Evolutionary conservation across 1,140 invertebrate species (phyloP), one percentile per base, ranked within the genome.

Genomic region (Drosophila pruinosa): DNA sequence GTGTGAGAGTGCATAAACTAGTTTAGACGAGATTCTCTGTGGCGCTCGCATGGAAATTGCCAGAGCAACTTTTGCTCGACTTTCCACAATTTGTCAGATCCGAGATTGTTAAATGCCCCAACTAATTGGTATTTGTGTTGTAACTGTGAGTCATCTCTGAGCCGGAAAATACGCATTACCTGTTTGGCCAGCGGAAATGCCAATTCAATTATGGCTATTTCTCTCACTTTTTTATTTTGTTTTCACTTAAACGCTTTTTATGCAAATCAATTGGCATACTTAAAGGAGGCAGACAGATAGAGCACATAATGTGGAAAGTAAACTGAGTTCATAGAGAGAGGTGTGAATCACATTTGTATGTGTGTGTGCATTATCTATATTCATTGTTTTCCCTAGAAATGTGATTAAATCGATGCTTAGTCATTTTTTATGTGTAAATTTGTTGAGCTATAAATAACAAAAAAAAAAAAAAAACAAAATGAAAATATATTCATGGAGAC

Each of bases 21-120:
- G 82, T 86, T 86, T 77, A 61, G 64, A 52, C 67, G 57, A 76
- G 79, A 83, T 83, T 83, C 69, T 86, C 21, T 24, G 17, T 31
- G 28, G 28, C 28, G 59, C 53, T 71, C 75, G 63, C 73, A 74
- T 82, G 78, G 70, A 81, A 81, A 81, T 81, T 65, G 77, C 38
- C 56, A n/a, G 7, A 59, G 79, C 67, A 59, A 56, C 48, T 67
- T 67, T 70, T 72, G 50, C 64, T 61, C 68, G 70, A 81, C 75
- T 81, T 81, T 78, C 75, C 63, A 67, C 73, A 17, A 21, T 71
- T 79, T 28, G 15, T 52, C 52, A 59, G 68, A 68, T 75, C 52
- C 64, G 47, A 74, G 65, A 57, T 65, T 57, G 75, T 62, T 78
- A 78, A 78, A 78, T 78, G 69, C 71, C 50, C 28, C 48, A 52